Conservation (phyloP, 2,888 invertebrate genomes). For the Nomada ferruginata region DNA sequence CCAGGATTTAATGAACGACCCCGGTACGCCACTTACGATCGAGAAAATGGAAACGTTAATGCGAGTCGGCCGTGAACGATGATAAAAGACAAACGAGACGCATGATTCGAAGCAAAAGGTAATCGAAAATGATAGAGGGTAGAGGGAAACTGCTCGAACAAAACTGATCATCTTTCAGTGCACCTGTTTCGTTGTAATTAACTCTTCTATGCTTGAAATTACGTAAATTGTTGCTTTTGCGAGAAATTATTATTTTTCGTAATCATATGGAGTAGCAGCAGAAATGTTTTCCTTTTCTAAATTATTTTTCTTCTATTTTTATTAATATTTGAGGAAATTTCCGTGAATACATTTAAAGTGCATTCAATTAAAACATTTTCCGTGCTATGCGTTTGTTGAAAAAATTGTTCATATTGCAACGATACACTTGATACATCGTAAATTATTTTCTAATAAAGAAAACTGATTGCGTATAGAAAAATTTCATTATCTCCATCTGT, state of each 20-base stretch:
- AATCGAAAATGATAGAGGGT: not conserved
- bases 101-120: constrained; percentile 7
- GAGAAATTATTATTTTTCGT: not conserved
- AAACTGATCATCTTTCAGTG: constrained; percentile 34
- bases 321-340: too few relatives aligned
- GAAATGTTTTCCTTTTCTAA: too few relatives aligned
- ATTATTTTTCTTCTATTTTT: too few relatives aligned
- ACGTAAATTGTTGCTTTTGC: not conserved
- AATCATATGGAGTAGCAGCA: not conserved
- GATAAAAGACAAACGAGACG: constrained; percentile 39
- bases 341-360: too few relatives aligned
- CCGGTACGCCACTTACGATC: constrained; percentile 9
- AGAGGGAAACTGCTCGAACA: not conserved
- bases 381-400: too few relatives aligned
- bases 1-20: constrained; percentile 46
- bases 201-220: not conserved
- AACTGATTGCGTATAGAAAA: too few relatives aligned
- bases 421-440: too few relatives aligned
- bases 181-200: constrained; percentile 1
- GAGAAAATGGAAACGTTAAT: constrained; percentile 42
- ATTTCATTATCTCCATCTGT: too few relatives aligned
- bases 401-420: too few relatives aligned
- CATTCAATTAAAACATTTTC: too few relatives aligned
- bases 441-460: too few relatives aligned
- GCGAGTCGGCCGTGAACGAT: constrained; percentile 20